Conservation (phyloP, 2,113 vertebrate genomes). For the Neoarius graeffei region DNA sequence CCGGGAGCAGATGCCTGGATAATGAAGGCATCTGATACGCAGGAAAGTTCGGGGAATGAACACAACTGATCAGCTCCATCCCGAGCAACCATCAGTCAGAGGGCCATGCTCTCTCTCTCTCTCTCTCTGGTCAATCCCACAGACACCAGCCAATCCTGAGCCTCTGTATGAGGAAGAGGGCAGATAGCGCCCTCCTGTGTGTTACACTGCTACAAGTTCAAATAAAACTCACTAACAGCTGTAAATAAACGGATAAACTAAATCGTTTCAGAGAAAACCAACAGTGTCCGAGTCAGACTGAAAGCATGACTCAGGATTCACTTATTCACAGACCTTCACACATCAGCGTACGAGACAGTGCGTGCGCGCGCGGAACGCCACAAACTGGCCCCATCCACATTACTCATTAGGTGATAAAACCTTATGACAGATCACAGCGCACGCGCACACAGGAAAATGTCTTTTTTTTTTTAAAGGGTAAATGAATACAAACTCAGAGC, state of each 20-base stretch:
- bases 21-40: neutral
- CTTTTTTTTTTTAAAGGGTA: neutral
- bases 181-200: neutral
- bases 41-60: neutral
- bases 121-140: neutral
- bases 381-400: neutral
- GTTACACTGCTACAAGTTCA: neutral
- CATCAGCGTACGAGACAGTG: neutral
- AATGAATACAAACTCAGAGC: neutral
- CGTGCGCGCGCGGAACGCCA: neutral
- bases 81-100: neutral
- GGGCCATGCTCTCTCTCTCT: neutral
- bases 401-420: conserved; percentile 10
- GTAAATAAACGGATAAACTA: neutral
- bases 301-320: conserved; percentile 8
- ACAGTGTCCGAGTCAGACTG: neutral
- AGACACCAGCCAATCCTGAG: neutral
- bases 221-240: neutral
- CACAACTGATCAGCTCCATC: neutral
- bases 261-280: neutral
- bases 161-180: neutral
- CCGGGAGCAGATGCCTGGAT: neutral
- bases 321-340: conserved; percentile 53
- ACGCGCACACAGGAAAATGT: neutral
- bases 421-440: conserved; percentile 10